phyloP scores from a whole-genome alignment of 2,888 invertebrate genomes.

The Tubulanus polymorphus region DNA sequence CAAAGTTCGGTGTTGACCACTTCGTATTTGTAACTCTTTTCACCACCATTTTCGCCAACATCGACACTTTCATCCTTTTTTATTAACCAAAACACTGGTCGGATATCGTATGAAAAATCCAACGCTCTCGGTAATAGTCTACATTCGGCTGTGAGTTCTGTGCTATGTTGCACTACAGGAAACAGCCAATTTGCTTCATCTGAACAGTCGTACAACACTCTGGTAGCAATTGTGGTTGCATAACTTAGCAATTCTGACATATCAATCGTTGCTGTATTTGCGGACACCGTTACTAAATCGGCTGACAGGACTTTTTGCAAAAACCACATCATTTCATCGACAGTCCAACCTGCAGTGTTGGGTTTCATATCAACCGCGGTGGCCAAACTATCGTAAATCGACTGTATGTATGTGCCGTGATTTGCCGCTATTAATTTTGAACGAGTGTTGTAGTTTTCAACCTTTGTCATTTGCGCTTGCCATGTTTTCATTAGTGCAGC shows the following conservation, averaged over 20 bases:
- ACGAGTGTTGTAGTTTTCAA: not conserved
- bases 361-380: not conserved
- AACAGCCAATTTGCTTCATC: not conserved
- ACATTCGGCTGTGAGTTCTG: not conserved
- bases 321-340: not conserved
- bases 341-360: not conserved
- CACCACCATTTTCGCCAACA: no score
- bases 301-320: not conserved
- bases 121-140: not conserved
- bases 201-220: not conserved
- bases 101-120: not conserved
- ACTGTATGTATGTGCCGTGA: not conserved
- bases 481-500: not conserved
- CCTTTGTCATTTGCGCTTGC: not conserved
- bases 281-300: not conserved
- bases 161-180: not conserved
- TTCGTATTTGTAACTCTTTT: not conserved
- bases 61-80: no score
- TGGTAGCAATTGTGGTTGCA: not conserved
- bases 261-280: not conserved
- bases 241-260: not conserved
- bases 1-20: not conserved
- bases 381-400: not conserved
- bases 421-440: not conserved
- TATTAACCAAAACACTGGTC: not conserved